Evolutionary conservation across 2,113 vertebrate genomes (phyloP).

Genomic region (Naja naja): DNA sequence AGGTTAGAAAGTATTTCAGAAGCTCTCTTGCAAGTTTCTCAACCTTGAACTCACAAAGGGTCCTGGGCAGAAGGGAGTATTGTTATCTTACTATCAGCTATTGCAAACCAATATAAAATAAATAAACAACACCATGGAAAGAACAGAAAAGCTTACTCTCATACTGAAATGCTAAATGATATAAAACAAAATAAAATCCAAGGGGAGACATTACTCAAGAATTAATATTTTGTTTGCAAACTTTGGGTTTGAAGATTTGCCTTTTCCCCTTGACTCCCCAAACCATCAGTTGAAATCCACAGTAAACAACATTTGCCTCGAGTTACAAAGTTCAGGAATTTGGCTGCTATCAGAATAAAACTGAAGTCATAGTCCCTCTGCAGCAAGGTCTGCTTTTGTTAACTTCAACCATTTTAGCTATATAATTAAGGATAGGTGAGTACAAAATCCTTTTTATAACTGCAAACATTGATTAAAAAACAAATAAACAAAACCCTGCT

Average conservation of each 20-base stretch:
- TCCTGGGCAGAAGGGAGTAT: neutral
- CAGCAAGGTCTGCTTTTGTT: neutral
- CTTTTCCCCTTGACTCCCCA: neutral
- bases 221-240: neutral
- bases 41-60: neutral
- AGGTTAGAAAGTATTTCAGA: neutral
- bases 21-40: neutral
- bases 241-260: neutral
- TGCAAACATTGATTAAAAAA: neutral
- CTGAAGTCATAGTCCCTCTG: neutral
- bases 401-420: neutral
- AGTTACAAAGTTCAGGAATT: neutral
- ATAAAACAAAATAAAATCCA: neutral
- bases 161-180: neutral
- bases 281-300: neutral
- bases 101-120: conserved; percentile 3
- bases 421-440: neutral
- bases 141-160: neutral
- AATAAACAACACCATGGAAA: neutral
- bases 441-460: neutral
- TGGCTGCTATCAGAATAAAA: neutral
- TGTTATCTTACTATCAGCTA: conserved; percentile 6
- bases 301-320: neutral
- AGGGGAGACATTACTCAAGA: neutral
- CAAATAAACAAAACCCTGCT: neutral